Percentiles rank a stretch among this genome's conserved stretches.
Evolutionary conservation across 2,113 vertebrate genomes (phyloP).

Genomic region (Callopanchax toddi): DNA sequence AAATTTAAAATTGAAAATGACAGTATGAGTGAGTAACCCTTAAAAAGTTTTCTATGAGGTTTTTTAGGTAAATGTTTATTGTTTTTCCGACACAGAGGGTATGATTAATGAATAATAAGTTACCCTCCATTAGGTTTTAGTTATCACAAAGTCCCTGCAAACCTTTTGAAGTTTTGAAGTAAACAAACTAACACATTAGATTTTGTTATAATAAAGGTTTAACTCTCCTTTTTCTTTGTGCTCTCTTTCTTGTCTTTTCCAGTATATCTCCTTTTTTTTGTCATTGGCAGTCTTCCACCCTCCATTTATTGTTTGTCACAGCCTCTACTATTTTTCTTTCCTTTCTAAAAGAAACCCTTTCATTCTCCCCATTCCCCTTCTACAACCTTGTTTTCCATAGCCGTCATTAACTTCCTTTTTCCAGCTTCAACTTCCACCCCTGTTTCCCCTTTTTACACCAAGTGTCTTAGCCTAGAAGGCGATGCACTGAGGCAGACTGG

Average conservation of each 20-base stretch:
- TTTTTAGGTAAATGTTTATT: too few species aligned
- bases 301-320: slow-evolving; percentile 15
- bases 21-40: too few species aligned
- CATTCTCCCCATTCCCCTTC: not conserved
- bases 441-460: slow-evolving; percentile 11
- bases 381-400: slow-evolving; percentile 23
- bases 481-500: slow-evolving; percentile 37
- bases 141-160: too few species aligned
- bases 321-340: not conserved
- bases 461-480: slow-evolving; percentile 16
- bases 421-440: slow-evolving; percentile 21
- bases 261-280: slow-evolving; percentile 2
- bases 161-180: too few species aligned
- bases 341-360: slow-evolving; percentile 1
- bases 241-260: not conserved
- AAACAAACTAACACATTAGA: too few species aligned
- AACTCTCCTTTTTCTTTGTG: not conserved
- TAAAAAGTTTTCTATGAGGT: too few species aligned
- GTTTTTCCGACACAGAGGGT: too few species aligned
- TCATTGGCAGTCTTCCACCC: not conserved
- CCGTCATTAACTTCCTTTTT: slow-evolving; percentile 26
- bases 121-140: too few species aligned
- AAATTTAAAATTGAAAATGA: too few species aligned
- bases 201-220: not conserved
- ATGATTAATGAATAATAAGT: too few species aligned